Percentiles rank a stretch among this genome's conserved stretches.
Evolutionary conservation across 2,113 vertebrate species (phyloP).

Genomic region (Circaetus gallicus): DNA sequence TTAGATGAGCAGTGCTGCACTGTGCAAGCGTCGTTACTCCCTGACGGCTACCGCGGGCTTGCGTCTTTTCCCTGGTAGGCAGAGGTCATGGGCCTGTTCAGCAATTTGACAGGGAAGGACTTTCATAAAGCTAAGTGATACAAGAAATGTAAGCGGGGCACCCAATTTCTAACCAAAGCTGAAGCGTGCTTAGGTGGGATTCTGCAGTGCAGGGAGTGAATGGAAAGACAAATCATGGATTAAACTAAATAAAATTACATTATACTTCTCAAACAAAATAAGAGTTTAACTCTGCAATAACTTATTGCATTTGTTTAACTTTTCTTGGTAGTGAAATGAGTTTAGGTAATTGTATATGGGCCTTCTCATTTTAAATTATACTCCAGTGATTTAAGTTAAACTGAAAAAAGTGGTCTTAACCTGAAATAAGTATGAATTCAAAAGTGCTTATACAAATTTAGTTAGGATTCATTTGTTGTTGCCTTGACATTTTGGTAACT

Average conservation of each 20-base stretch:
- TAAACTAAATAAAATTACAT: neutral
- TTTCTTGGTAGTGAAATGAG: neutral
- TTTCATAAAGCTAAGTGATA: neutral
- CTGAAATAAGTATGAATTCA: neutral
- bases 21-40: neutral
- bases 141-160: neutral
- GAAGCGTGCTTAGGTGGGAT: neutral
- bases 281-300: neutral
- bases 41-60: rapidly evolving
- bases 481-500: neutral
- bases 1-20: neutral
- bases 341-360: neutral
- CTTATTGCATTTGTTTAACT: neutral
- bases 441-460: neutral
- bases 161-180: neutral
- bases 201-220: neutral
- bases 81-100: neutral
- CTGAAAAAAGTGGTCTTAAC: neutral
- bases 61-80: neutral
- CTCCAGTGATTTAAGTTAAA: neutral
- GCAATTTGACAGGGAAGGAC: neutral
- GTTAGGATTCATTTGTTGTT: neutral
- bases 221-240: neutral
- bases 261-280: neutral
- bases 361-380: neutral